Base-by-base conservation (phyloP, 2,888 invertebrate species). In the Galeruca laticollis region DNA sequence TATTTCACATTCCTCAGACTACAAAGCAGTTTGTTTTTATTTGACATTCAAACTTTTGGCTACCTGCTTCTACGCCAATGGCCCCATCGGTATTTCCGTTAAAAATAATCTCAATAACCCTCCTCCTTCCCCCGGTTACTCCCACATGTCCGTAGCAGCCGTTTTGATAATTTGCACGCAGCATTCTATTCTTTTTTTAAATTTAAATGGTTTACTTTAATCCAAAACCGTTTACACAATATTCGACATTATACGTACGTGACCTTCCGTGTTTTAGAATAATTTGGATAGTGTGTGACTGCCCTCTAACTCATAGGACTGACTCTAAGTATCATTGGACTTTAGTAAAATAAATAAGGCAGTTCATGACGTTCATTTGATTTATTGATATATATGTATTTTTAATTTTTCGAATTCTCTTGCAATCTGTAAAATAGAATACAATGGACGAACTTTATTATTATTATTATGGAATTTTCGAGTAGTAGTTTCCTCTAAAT, bases 171-270 rank as follows among this genome's bases (percentile, higher is more conserved):
- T 68, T 68, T 63, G 63, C 68, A 57, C 68, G 26, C 68, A 68
- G 56, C 56, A 33, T 62, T 40, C 57, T 35, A 62, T 63, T 68
- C 63, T 68, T 68, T 63, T 68, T 68, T 63, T 68, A 54, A 54
- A 54, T 33, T 8, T n/a, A 63, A 63, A 68, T 63, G 26, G 49
- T 57, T 62, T 47, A 57, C 18, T 68, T 59, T 63, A 59, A 26
- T 37, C 47, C 52, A 1, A 21, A 26, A 52, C 11, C 20, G 52
- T 52, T 52, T 52, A 52, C n/a, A 21, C 21, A 13, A 52, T 21
- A 60, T 40, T 51, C 13, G 35, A 35, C 11, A 13, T 43, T 61
- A 13, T 15, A 47, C 20, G 31, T 9, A 11, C 21, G 61, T 49
- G 61, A 47, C 61, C 61, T 61, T 49, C 8, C 26, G 20, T n/a